Percentiles rank a stretch among this genome's conserved stretches.
Conservation (phyloP, 2,113 vertebrate genomes). For the Hemiscyllium ocellatum region DNA sequence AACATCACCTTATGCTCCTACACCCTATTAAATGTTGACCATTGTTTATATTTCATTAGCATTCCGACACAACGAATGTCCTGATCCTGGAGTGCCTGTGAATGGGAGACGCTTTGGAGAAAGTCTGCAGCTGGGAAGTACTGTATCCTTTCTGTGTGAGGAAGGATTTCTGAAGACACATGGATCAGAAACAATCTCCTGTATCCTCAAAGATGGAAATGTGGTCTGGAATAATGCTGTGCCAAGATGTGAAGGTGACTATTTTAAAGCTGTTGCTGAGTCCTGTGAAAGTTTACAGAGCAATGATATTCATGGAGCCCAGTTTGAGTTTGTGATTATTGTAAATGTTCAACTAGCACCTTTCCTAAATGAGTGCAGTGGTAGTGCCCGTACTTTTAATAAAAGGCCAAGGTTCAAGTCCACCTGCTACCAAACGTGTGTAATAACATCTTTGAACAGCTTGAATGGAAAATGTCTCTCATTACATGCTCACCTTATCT, state of each 20-base stretch:
- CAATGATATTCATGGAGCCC: not conserved
- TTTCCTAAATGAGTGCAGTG: not conserved
- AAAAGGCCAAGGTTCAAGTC: too few species aligned
- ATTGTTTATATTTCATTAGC: slow-evolving; percentile 53
- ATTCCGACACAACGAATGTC: slow-evolving; percentile 92
- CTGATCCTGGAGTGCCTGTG: slow-evolving; percentile 85
- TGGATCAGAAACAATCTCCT: slow-evolving; percentile 86
- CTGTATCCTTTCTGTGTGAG: slow-evolving; percentile 91
- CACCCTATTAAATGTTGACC: not conserved
- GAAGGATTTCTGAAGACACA: slow-evolving; percentile 92
- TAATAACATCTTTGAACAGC: too few species aligned
- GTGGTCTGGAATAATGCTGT: slow-evolving; percentile 94
- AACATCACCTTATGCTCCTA: not conserved
- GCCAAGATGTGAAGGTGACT: slow-evolving; percentile 83
- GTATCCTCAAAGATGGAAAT: slow-evolving; percentile 87
- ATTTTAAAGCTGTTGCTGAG: slow-evolving; percentile 39
- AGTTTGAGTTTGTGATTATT: not conserved
- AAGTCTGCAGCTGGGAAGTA: slow-evolving; percentile 90
- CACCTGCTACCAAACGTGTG: too few species aligned
- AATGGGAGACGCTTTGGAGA: slow-evolving; percentile 93
- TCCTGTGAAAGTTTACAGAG: not conserved
- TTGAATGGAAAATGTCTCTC: too few species aligned
- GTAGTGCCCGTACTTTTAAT: too few species aligned
- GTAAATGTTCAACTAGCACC: not conserved
- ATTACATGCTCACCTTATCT: too few species aligned